These are phyloP conservation scores for Ormyrus rosae DNA, from an alignment of 2,888 invertebrate species.

Conservation along the genomic window DNA sequence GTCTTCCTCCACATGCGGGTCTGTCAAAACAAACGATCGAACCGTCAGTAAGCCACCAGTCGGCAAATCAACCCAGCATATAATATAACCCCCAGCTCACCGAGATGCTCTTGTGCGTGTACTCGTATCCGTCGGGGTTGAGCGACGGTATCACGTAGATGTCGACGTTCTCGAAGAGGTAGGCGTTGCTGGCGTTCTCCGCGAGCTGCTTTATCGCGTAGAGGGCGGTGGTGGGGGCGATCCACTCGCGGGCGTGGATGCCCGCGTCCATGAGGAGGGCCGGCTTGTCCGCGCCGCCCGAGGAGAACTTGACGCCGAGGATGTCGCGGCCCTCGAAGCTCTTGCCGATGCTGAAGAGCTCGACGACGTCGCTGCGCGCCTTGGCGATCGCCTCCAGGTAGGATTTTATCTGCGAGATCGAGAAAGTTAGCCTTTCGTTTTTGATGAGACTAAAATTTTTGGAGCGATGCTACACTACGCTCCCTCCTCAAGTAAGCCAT, in stretches of 20 bases:
- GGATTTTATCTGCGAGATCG: conserved; percentile 11
- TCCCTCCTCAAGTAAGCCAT: too few relatives aligned
- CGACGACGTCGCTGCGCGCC: conserved; percentile 5
- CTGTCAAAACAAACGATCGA: not conserved
- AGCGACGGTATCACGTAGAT: conserved; percentile 82
- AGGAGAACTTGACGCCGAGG: conserved; percentile 81
- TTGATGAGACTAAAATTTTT: too few relatives aligned
- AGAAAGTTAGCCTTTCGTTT: too few relatives aligned
- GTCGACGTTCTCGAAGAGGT: conserved; percentile 80
- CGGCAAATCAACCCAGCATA: not conserved
- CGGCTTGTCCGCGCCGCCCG: conserved; percentile 76
- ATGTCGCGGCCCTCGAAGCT: conserved; percentile 67
- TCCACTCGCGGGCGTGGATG: conserved; percentile 84
- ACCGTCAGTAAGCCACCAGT: not conserved
- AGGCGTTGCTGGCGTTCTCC: conserved; percentile 76
- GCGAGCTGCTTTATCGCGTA: conserved; percentile 80
- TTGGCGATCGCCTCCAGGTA: conserved; percentile 22
- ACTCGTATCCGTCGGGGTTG: conserved; percentile 86
- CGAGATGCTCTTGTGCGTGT: conserved; percentile 70
- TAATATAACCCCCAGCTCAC: conserved; percentile 19
- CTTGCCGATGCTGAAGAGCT: conserved; percentile 40
- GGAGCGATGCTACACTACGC: too few relatives aligned
- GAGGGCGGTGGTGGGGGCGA: conserved; percentile 79
- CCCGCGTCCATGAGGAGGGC: conserved; percentile 80
- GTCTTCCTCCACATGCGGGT: conserved; percentile 82